These are phyloP conservation scores for Pteria penguin DNA, from an alignment of 2,888 invertebrate species.

Conservation along the genomic window DNA sequence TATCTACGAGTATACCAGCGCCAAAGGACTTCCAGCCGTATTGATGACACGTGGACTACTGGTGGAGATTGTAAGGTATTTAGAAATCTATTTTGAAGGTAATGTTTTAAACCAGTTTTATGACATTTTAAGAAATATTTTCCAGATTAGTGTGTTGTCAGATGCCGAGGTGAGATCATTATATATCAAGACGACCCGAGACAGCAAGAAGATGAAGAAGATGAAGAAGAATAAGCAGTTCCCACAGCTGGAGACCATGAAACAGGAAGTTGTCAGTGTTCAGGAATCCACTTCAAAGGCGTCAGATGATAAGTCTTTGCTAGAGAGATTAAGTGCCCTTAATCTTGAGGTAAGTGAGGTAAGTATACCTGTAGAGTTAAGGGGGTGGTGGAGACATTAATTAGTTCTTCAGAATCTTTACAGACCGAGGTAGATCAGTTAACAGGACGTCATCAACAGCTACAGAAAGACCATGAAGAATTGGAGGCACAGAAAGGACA, in stretches of 20 bases:
- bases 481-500: background rate
- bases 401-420: background rate
- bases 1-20: background rate
- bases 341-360: slow-evolving; percentile 3
- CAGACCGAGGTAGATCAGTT: background rate
- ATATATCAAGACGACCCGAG: too few relatives aligned
- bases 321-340: background rate
- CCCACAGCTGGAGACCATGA: too few relatives aligned
- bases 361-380: slow-evolving; percentile 11
- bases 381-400: slow-evolving; percentile 7
- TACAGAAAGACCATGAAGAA: background rate
- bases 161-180: too few relatives aligned
- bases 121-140: background rate
- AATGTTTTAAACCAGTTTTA: background rate
- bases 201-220: background rate
- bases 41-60: too few relatives aligned
- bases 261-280: background rate
- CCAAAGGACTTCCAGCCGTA: background rate
- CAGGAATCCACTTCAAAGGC: background rate
- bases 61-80: background rate
- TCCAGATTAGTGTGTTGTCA: too few relatives aligned
- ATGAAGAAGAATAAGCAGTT: too few relatives aligned
- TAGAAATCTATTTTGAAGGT: background rate
- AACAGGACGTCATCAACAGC: background rate
- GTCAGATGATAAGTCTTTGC: background rate